Evolutionary conservation across 2,797 vertebrate species (phyloP).

Genomic region (Eulemur albifrons): DNA sequence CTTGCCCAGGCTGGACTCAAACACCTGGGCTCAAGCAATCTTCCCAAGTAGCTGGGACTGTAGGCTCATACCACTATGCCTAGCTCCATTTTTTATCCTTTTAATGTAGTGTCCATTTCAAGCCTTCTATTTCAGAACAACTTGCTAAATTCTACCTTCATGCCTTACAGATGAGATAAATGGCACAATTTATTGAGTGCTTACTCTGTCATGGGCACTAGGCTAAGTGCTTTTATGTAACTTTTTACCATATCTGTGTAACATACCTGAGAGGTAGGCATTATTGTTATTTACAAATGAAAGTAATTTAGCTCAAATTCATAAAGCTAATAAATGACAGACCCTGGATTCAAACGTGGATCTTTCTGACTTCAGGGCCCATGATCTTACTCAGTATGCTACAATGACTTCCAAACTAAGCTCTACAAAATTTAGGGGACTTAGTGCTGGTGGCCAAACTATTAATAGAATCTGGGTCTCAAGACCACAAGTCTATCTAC

Average conservation of each 20-base stretch:
- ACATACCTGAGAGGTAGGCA: background rate
- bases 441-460: background rate
- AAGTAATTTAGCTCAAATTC: background rate
- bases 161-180: conserved; percentile 11
- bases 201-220: background rate
- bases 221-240: conserved; percentile 21
- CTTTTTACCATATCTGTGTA: background rate
- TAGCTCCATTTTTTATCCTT: background rate
- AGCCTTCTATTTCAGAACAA: background rate
- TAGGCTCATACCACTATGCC: background rate
- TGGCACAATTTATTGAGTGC: background rate
- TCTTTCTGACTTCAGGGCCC: background rate
- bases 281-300: conserved; percentile 31
- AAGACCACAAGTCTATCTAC: background rate
- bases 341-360: background rate
- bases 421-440: conserved; percentile 10
- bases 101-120: background rate
- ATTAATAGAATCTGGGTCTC: background rate
- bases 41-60: background rate
- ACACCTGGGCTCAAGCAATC: background rate
- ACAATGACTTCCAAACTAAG: background rate
- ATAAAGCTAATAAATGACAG: conserved; percentile 17
- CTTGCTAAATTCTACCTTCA: conserved; percentile 20
- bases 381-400: background rate
- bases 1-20: background rate